Evolutionary conservation across 2,888 invertebrate species (phyloP), one percentile per base, ranked within the genome.

Genomic region (Tethea ocularis): DNA sequence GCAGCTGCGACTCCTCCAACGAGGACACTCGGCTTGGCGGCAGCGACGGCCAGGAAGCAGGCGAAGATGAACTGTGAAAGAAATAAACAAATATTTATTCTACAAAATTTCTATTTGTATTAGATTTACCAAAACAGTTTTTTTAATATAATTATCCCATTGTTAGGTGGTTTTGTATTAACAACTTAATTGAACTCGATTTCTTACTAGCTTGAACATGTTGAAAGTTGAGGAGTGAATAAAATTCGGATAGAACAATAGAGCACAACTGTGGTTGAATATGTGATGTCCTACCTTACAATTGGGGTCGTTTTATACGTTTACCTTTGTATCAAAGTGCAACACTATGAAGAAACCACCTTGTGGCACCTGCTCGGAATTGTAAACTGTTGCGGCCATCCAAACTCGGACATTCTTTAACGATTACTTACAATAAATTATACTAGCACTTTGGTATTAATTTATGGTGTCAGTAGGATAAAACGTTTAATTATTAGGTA

Each of bases 161-260:
- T 6, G 3, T 13, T 13, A 33, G 3, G 1, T 33, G 13, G 33
- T 33, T 33, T 33, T 13, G 29, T 33, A 33, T 33, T 0, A 3
- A 33, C 3, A 13, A 1, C 3, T 26, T 26, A n/a, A n/a, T n/a
- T n/a, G n/a, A n/a, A n/a, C n/a, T 33, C 2, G 33, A 33, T 33
- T 33, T 13, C 92, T 92, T 62, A 93, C 93, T 80, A 91, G 82
- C 75, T 93, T 93, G 80, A 85, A 89, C 91, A 89, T 89, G 70
- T 74, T 86, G 82, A 46, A 62, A 58, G 51, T 24, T 22, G 58
- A 64, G 62, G 67, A 17, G 23, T 62, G 51, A 22, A 61, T 52
- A 41, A 55, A 60, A 56, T 62, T 58, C 20, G 46, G 54, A 59
- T 57, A 57, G 63, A 61, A 61, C 61, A 33, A 52, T 52, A 52